Evolutionary conservation across 2,888 invertebrate species (phyloP).

Genomic region (Koerneria pararmatus): DNA sequence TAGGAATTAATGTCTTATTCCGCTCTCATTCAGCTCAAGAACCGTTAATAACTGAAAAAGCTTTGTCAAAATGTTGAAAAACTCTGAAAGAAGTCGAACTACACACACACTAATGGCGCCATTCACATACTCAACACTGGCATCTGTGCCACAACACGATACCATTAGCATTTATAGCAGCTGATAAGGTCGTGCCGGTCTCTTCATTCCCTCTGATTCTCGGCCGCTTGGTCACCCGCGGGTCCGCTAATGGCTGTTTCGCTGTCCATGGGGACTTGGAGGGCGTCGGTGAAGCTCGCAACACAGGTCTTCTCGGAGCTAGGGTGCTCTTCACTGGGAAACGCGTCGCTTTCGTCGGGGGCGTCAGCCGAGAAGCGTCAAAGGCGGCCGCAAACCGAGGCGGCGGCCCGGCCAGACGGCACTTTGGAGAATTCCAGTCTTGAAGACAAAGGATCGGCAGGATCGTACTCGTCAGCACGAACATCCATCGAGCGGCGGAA

Average conservation of each 20-base stretch:
- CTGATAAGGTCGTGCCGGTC: no score
- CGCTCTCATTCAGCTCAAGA: no score
- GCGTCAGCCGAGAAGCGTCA: constrained; percentile 16
- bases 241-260: background rate
- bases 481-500: constrained; percentile 21
- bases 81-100: no score
- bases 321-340: constrained; percentile 19
- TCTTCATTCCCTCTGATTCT: no score
- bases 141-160: no score
- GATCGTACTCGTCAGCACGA: constrained; percentile 38
- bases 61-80: no score
- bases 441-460: constrained; percentile 55
- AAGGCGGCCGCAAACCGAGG: constrained; percentile 37
- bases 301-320: constrained; percentile 13
- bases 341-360: constrained; percentile 9
- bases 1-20: no score
- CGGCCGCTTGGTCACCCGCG: no score
- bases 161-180: no score
- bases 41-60: no score
- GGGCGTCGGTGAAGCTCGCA: background rate
- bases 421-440: constrained; percentile 54
- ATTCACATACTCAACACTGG: no score
- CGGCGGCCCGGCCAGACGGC: constrained; percentile 48
- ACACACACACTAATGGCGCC: no score
- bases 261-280: background rate